These are phyloP conservation scores for Myioborus miniatus DNA, from an alignment of 2,797 vertebrate species.

Conservation along the genomic window DNA sequence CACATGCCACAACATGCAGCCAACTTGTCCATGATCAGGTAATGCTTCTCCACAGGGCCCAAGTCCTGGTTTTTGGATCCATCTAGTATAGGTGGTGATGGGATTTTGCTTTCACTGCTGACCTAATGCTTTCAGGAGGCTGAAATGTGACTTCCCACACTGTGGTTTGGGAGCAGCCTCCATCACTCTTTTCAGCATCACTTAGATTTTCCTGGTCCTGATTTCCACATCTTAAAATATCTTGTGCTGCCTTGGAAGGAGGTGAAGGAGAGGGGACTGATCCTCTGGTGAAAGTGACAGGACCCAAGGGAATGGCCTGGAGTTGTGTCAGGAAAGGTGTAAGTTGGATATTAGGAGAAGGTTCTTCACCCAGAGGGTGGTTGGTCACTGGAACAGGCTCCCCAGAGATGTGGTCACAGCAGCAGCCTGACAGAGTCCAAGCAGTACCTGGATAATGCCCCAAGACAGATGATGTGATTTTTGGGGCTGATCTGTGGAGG, in stretches of 20 bases:
- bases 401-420: not conserved
- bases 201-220: not conserved
- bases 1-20: too few species aligned
- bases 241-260: not conserved
- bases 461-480: not conserved
- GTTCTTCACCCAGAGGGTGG: not conserved
- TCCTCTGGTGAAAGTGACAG: not conserved
- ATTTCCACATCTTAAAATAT: not conserved
- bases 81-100: not conserved
- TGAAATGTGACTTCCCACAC: accelerated
- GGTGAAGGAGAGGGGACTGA: accelerated
- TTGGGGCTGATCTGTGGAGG: not conserved
- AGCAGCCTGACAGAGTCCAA: not conserved
- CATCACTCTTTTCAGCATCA: not conserved
- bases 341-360: not conserved
- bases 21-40: not conserved
- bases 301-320: not conserved
- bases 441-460: not conserved
- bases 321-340: not conserved
- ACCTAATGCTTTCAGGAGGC: not conserved
- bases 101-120: not conserved
- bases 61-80: not conserved
- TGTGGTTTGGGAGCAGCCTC: not conserved
- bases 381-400: not conserved
- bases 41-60: not conserved